Evolutionary conservation across 2,113 vertebrate genomes (phyloP).

Genomic region (Laticauda laticaudata): DNA sequence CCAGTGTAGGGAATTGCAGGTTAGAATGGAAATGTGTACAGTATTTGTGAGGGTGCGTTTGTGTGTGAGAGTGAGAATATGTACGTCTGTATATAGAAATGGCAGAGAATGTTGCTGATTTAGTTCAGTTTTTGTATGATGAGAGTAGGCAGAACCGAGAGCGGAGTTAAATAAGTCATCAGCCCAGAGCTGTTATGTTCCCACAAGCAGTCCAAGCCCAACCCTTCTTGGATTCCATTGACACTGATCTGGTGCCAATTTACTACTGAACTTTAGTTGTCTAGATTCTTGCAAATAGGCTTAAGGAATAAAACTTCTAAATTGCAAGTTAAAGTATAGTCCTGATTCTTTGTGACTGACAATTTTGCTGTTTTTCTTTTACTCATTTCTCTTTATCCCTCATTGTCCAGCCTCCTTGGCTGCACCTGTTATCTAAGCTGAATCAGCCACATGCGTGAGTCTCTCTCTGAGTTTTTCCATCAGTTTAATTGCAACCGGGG

Average conservation of each 20-base stretch:
- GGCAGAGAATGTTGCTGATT: background rate
- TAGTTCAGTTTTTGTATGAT: background rate
- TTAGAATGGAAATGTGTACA: background rate
- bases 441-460: background rate
- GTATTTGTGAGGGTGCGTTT: background rate
- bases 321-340: background rate
- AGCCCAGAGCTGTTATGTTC: background rate
- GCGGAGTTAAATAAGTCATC: background rate
- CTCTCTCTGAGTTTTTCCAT: background rate
- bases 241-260: background rate
- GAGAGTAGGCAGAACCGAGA: background rate
- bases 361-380: background rate
- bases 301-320: background rate
- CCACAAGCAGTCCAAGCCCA: background rate
- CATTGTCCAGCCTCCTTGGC: background rate
- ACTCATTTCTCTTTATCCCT: background rate
- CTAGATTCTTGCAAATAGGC: background rate
- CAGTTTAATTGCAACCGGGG: background rate
- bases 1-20: background rate
- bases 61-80: background rate
- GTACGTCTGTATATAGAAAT: background rate
- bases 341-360: background rate
- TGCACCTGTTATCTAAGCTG: background rate
- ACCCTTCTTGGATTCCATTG: background rate
- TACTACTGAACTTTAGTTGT: background rate